These are phyloP conservation scores for Lasius fuliginosus DNA, from an alignment of 2,888 invertebrate genomes.

Conservation along the genomic window DNA sequence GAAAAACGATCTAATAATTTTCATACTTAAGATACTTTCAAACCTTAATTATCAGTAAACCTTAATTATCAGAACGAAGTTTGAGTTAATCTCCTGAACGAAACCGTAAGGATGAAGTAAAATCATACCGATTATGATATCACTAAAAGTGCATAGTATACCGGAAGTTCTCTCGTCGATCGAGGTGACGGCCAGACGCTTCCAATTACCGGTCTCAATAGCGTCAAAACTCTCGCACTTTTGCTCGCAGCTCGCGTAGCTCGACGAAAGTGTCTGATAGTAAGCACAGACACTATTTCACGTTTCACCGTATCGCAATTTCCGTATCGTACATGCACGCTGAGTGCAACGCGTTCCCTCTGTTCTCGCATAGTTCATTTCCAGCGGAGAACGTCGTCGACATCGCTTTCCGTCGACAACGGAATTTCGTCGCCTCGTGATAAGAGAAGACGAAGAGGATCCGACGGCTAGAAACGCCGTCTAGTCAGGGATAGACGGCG, in stretches of 20 bases:
- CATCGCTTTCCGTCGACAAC: slow-evolving; percentile 26
- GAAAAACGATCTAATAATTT: background rate
- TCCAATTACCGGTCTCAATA: slow-evolving; percentile 72
- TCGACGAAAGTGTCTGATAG: slow-evolving; percentile 58
- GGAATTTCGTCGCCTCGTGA: slow-evolving; percentile 41
- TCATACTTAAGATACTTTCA: background rate
- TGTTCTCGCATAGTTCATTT: slow-evolving; percentile 62
- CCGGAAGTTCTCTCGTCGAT: slow-evolving; percentile 39
- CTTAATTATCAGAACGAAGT: background rate
- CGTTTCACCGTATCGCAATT: slow-evolving; percentile 70
- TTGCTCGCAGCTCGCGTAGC: slow-evolving; percentile 58
- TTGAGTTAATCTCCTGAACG: slow-evolving; percentile 17
- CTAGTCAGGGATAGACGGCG: slow-evolving; percentile 21
- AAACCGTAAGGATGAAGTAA: background rate
- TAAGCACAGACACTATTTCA: slow-evolving; percentile 59
- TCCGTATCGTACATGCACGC: slow-evolving; percentile 61
- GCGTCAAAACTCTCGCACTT: slow-evolving; percentile 66
- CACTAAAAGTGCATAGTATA: background rate
- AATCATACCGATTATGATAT: slow-evolving; percentile 23
- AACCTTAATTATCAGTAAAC: background rate
- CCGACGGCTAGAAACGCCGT: slow-evolving; percentile 4
- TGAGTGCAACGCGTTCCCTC: slow-evolving; percentile 16
- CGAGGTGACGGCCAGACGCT: slow-evolving; percentile 48
- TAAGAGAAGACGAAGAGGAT: slow-evolving; percentile 34
- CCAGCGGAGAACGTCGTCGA: slow-evolving; percentile 60